Base-by-base conservation (phyloP, 2,113 vertebrate species). In the Scopus umbretta region DNA sequence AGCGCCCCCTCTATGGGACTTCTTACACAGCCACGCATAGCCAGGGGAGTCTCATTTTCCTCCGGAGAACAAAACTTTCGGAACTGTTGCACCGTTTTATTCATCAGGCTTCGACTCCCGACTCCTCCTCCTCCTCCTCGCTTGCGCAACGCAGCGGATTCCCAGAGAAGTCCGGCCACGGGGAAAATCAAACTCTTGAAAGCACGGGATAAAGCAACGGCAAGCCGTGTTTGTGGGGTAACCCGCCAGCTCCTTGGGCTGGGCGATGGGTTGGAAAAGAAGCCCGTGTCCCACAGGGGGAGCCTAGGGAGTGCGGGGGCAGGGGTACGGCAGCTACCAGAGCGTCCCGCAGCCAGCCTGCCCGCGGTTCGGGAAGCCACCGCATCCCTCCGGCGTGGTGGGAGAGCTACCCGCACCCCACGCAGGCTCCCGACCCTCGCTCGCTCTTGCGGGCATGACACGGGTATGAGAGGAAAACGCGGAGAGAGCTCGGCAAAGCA, bases 1-100 rank as follows among this genome's bases (percentile, higher is more conserved):
- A 98, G 97, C 83, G 95, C 96, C 91, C 97, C 97, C 97, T 97
- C 97, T 98, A 92, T 34, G 92, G 96, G 97, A 88, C 66, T 97
- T 16, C 32, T 86, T 38, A 73, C 70, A 96, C 71, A 97, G 70
- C 32, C 86, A 38, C 66, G 85, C 63, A n/a, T 3, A 61, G 72
- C 36, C 50, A 55, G 20, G 19, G 88, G 32, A 63, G 75, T 59
- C 42, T 93, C 88, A 16, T 67, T 97, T 94, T 95, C 32, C 80
- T 83, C 36, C 12, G n/a, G 0, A 58, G 80, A 66, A 85, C 59
- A 86, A 73, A 72, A 50, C 63, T 90, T 86, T 91, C 70, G 40
- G 59, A 97, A 52, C 40, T 80, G 32, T 3, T 42, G 66, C 42
- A 19, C 25, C 75, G 80, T 59, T 95, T 93, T 85, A 88, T 74